phyloP scores from a whole-genome alignment of 37 sponge, comb jelly and placozoan species.

The Spongilla lacustris region DNA sequence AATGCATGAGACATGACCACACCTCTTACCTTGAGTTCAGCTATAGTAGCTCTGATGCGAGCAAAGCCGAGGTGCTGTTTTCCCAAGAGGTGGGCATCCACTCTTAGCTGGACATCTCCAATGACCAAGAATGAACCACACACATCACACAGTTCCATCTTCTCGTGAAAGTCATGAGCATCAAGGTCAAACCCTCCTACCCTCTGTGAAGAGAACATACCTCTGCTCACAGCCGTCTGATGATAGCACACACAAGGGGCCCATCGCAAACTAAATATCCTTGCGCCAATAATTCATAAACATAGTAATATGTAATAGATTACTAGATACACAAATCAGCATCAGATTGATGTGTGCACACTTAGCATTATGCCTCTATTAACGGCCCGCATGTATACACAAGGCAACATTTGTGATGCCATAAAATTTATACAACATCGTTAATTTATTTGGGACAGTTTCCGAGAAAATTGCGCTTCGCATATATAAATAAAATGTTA shows the following conservation, averaged over 20 bases:
- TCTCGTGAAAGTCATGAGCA: conserved; percentile 84
- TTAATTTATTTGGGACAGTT: no score
- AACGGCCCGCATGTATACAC: no score
- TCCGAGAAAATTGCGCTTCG: no score
- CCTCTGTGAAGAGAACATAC: conserved; percentile 11
- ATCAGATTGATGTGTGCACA: no score
- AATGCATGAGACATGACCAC: no score
- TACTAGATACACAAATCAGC: no score
- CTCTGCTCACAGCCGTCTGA: not conserved
- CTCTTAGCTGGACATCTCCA: conserved; percentile 87
- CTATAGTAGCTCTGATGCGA: conserved; percentile 72
- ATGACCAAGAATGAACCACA: conserved; percentile 97
- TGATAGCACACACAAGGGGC: no score
- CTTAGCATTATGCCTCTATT: no score
- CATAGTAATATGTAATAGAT: not conserved
- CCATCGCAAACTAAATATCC: not conserved
- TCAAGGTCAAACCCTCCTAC: conserved; percentile 79
- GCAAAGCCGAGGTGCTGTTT: conserved; percentile 95
- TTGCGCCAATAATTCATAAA: no score
- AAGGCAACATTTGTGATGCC: no score
- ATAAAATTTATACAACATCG: no score
- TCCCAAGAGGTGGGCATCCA: conserved; percentile 94
- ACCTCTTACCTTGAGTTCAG: conserved; percentile 79
- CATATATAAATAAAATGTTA: no score
- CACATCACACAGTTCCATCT: conserved; percentile 94